phyloP scores from a whole-genome alignment of 2,113 vertebrate genomes.

The Cynocephalus volans region DNA sequence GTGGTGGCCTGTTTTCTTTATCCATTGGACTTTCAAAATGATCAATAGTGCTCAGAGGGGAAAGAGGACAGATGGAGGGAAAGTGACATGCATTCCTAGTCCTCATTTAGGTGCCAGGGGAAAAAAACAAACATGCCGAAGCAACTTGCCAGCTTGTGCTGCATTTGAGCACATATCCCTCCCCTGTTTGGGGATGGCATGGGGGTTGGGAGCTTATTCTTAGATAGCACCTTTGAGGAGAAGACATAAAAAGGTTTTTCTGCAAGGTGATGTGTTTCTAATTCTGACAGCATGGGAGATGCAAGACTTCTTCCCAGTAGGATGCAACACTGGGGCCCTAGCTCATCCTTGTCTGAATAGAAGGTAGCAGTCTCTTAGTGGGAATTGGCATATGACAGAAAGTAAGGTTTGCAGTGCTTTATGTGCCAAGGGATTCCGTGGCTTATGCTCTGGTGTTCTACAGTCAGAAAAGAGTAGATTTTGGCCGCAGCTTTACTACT shows the following conservation, averaged over 20 bases:
- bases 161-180: slow-evolving; percentile 17
- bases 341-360: neutral
- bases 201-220: neutral
- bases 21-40: slow-evolving; percentile 65
- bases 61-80: slow-evolving; percentile 48
- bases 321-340: neutral
- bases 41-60: neutral
- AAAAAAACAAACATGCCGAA: neutral
- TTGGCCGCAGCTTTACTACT: neutral
- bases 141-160: neutral
- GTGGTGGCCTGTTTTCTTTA: slow-evolving; percentile 38
- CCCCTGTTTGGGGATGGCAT: no score
- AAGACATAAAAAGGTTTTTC: slow-evolving; percentile 40
- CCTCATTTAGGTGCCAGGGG: neutral
- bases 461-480: slow-evolving; percentile 20
- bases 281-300: neutral
- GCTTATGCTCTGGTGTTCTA: neutral
- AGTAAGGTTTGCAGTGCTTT: slow-evolving; percentile 38
- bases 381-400: neutral
- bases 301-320: neutral
- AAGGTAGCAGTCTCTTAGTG: neutral
- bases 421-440: neutral
- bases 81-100: neutral
- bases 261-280: neutral
- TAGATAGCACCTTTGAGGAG: neutral